phyloP scores from a whole-genome alignment of 2,113 vertebrate species.

The Mormoops blainvillei region DNA sequence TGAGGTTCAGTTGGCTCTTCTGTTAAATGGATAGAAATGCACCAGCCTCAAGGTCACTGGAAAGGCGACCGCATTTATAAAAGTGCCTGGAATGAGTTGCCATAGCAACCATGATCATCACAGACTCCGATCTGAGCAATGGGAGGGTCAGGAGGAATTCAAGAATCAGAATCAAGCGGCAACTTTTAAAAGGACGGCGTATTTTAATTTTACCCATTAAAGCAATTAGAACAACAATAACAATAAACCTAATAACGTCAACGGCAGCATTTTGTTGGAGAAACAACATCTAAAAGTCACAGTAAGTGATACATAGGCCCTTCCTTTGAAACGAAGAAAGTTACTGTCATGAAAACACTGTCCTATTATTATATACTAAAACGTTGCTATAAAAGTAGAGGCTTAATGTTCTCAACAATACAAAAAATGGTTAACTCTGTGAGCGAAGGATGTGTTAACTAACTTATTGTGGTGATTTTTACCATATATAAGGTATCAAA shows the following conservation, averaged over 20 bases:
- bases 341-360: background rate
- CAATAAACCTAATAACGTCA: background rate
- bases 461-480: background rate
- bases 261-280: background rate
- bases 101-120: background rate
- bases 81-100: background rate
- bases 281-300: background rate
- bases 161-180: background rate
- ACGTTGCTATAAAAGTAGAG: background rate
- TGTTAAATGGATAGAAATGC: background rate
- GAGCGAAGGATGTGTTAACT: background rate
- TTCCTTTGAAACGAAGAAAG: background rate
- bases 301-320: rapidly evolving
- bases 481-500: no score
- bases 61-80: background rate
- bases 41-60: background rate
- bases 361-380: no score
- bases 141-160: rapidly evolving
- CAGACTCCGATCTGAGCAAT: no score
- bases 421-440: background rate
- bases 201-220: background rate
- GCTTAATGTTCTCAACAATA: background rate
- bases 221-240: background rate
- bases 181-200: background rate
- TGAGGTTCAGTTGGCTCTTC: background rate